These are phyloP conservation scores for Cabera pusaria DNA, from an alignment of 2,888 invertebrate genomes.

Conservation along the genomic window DNA sequence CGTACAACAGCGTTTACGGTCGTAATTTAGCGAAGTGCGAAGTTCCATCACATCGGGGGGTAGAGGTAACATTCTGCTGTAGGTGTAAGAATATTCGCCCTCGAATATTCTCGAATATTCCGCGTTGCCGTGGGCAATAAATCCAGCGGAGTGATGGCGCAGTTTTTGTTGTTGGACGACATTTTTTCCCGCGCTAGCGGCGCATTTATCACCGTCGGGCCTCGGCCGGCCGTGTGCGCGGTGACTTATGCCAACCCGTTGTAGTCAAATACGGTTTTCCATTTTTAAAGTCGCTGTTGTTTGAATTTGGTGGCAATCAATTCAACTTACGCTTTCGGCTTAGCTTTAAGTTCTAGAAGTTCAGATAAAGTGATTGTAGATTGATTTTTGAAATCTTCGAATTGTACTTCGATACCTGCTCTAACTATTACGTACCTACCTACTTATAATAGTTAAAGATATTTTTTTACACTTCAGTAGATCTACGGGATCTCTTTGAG, in stretches of 20 bases:
- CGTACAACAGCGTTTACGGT: conserved; percentile 49
- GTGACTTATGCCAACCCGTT: conserved; percentile 63
- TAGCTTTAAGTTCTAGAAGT: too few relatives aligned
- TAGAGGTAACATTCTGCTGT: conserved; percentile 62
- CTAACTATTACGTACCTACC: too few relatives aligned
- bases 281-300: conserved; percentile 32
- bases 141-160: conserved; percentile 74
- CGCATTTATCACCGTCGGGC: conserved; percentile 67
- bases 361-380: too few relatives aligned
- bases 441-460: too few relatives aligned
- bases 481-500: too few relatives aligned
- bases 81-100: conserved; percentile 71
- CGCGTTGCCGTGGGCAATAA: conserved; percentile 72
- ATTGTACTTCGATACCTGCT: too few relatives aligned
- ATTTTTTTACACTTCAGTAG: too few relatives aligned
- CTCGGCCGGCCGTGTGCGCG: conserved; percentile 38
- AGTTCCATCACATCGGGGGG: conserved; percentile 80
- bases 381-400: too few relatives aligned
- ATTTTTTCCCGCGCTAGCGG: conserved; percentile 81
- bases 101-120: conserved; percentile 61
- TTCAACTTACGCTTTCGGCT: too few relatives aligned
- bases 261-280: conserved; percentile 34
- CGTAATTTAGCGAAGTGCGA: conserved; percentile 80
- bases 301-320: conserved; percentile 11
- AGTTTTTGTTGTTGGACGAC: conserved; percentile 76